Base-by-base conservation (phyloP, 2,113 vertebrate genomes). In the Periophthalmodon schlosseri region DNA sequence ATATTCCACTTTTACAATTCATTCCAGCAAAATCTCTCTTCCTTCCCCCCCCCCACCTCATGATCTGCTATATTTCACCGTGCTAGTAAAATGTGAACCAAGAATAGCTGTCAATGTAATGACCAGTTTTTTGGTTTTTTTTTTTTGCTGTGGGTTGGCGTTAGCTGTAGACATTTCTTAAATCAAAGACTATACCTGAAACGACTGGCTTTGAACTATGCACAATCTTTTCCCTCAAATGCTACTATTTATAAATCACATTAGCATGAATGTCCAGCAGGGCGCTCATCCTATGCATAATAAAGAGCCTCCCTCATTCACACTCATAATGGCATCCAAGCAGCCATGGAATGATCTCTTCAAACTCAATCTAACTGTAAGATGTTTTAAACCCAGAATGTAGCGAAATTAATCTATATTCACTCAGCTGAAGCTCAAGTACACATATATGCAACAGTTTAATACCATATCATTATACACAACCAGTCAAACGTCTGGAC, bases 231-330 rank as follows among this genome's bases (percentile, higher is more conserved):
- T 46, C 21, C 69, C 85, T 72, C 68, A 77, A 36, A 44, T 50
- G 66, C 9, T 81, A 52, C 86, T 89, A 85, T 88, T 88, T 80
- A 86, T 86, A 84, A 76, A 80, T 72, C 75, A 52, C 78, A 91
- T 89, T 90, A 85, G 80, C 82, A 88, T 87, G 70, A 81, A 65
- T 61, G 88, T 87, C 83, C 83, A 73, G 69, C 54, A 71, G 76
- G 56, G 68, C 61, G 57, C 24, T 80, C 78, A 64, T 72, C 67
- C 58, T 69, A 77, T 89, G 73, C 80, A 88, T 87, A 84, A 82
- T 77, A 49, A 85, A 80, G 69, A 82, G 56, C 5, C 36, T 63
- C 52, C 52, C 12, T 70, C 39, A 67, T 64, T 70, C 72, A 56
- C 58, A 78, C 81, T 65, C 75, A 70, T 77, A 73, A 85, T 67